These are phyloP conservation scores for Cololabis saira DNA, from an alignment of 2,113 vertebrate genomes.

Conservation along the genomic window DNA sequence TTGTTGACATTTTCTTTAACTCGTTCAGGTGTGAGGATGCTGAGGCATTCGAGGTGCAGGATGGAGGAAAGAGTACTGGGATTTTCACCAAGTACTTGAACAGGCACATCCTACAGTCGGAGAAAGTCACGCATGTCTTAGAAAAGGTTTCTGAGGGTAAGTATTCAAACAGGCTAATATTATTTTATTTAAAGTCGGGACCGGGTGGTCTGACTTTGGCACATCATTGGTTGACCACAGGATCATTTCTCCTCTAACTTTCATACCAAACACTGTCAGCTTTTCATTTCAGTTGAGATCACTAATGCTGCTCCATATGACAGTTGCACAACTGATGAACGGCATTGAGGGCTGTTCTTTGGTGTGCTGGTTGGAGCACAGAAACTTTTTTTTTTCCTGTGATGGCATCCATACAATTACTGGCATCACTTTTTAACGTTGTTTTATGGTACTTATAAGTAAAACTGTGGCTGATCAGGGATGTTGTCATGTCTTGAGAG, in stretches of 20 bases:
- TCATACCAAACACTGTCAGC: neutral
- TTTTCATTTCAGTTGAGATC: neutral
- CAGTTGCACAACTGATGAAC: slow-evolving; percentile 7
- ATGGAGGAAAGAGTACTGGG: slow-evolving; percentile 87
- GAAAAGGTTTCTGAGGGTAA: slow-evolving; percentile 89
- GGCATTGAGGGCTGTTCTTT: slow-evolving; percentile 19
- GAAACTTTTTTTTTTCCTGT: slow-evolving; percentile 29
- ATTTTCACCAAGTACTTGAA: slow-evolving; percentile 93
- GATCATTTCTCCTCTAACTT: no score
- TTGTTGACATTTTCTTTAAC: neutral
- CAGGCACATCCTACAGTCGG: slow-evolving; percentile 83
- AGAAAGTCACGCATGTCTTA: slow-evolving; percentile 87
- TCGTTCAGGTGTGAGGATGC: slow-evolving; percentile 86
- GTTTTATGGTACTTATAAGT: slow-evolving; percentile 26
- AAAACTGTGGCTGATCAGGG: neutral
- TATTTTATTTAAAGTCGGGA: no score
- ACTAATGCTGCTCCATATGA: neutral
- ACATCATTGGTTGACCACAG: no score
- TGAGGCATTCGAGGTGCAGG: slow-evolving; percentile 89
- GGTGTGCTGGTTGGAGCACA: slow-evolving; percentile 6
- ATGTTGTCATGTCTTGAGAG: slow-evolving; percentile 7
- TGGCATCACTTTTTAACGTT: slow-evolving; percentile 35
- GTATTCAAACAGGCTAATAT: slow-evolving; percentile 9
- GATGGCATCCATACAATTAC: neutral
- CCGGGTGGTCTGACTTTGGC: no score